A percentile compares a stretch with the other conserved stretches of the same genome.
phyloP scores from a whole-genome alignment of 2,113 vertebrate genomes.

The Psittacula cyanocephala region DNA sequence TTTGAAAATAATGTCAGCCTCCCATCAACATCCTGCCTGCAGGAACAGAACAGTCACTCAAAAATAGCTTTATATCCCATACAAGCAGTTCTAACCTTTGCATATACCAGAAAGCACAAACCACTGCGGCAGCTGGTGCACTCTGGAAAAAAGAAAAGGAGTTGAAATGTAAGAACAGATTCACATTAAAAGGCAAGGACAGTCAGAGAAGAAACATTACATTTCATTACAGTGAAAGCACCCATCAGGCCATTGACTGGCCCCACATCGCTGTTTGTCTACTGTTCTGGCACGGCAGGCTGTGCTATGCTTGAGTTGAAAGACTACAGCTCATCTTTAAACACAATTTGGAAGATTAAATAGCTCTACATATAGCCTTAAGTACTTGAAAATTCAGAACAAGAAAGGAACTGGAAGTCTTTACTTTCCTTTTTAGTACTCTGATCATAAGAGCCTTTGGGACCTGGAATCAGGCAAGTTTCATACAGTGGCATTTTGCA shows the following conservation, averaged over 20 bases:
- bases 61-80: background rate
- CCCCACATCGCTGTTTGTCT: background rate
- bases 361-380: background rate
- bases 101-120: background rate
- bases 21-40: background rate
- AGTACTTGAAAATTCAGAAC: background rate
- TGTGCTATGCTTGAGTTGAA: background rate
- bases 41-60: background rate
- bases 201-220: background rate
- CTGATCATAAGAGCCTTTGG: background rate
- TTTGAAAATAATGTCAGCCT: background rate
- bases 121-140: background rate
- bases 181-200: background rate
- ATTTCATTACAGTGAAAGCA: background rate
- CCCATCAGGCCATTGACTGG: accelerated
- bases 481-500: background rate
- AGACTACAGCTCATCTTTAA: background rate
- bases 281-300: background rate
- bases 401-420: background rate
- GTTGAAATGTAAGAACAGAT: background rate
- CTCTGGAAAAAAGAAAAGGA: background rate
- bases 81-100: background rate
- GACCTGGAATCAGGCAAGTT: background rate
- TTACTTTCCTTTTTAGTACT: background rate
- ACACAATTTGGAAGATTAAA: background rate